Evolutionary conservation across 2,888 invertebrate genomes (phyloP), one percentile per base, ranked within the genome.

Genomic region (Drosophila antonietae): DNA sequence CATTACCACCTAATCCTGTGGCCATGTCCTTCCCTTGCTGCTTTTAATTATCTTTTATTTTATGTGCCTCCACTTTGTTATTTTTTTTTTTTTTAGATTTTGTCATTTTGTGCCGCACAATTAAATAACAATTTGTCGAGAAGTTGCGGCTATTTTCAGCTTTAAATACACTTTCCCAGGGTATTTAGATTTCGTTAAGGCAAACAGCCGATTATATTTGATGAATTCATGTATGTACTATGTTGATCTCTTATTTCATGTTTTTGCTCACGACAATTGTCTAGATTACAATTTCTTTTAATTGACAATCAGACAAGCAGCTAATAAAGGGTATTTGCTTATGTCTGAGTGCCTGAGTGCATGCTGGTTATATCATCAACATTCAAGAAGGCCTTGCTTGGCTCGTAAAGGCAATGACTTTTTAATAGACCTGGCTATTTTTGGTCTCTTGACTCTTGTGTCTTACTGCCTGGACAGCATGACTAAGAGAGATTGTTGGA

Each of bases 81-180:
- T 55, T 51, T 31, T 66, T 55, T 41, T 61, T 35, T 51, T 47
- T 55, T 68, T 61, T 37, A 43, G 44, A 8, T 66, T 69, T 68
- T 69, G 35, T 59, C 65, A 71, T 74, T 83, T 76, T 67, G 52
- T 63, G 64, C 63, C 75, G 60, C 66, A 75, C 73, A 89, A 87
- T 84, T 87, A 84, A 84, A 89, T 86, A 65, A 83, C 81, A 84
- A 89, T 84, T 84, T 68, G 70, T 72, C 78, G 70, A n/a, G 20
- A 52, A 67, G 52, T 68, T 63, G 51, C 37, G 63, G 62, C 65
- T 66, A 53, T 68, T 74, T 74, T 69, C 47, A 64, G 53, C 67
- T 56, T 49, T 68, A 23, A 7, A 66, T 68, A 68, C 68, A 28
- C 68, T 67, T 20, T n/a, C 35, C 15, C 28, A 35, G 23, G 10